These are phyloP conservation scores for Palythoa grandis DNA, from an alignment of 92 coral and sea anemone species.

Conservation along the genomic window DNA sequence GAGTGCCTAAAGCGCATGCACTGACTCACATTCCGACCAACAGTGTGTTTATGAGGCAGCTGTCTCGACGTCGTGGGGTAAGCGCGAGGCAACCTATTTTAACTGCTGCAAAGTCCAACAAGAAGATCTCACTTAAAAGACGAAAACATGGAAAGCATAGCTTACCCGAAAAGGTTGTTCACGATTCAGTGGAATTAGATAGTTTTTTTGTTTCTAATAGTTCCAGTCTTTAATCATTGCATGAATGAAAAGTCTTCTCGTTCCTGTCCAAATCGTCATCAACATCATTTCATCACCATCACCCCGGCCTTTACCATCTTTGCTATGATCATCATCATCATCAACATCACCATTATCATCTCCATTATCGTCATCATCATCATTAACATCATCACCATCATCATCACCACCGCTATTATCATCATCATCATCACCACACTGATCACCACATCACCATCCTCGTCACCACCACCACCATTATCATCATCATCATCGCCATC, in stretches of 20 bases:
- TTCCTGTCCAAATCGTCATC: no score
- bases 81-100: neutral
- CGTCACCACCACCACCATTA: no score
- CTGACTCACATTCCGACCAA: constrained; percentile 42
- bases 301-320: no score
- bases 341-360: no score
- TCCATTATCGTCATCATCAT: no score
- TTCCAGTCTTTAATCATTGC: neutral
- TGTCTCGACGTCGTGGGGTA: constrained; percentile 26
- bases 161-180: neutral
- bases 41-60: constrained; percentile 31
- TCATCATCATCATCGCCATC: no score
- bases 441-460: no score
- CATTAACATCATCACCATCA: no score
- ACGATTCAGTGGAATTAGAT: constrained; percentile 1
- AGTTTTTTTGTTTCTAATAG: neutral
- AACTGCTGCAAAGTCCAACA: constrained; percentile 3
- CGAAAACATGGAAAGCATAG: constrained; percentile 14
- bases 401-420: no score
- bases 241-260: neutral
- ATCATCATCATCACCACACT: no score
- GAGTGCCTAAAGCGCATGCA: constrained; percentile 43
- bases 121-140: neutral
- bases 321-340: no score
- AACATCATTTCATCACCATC: no score